These are phyloP conservation scores for Leptopilina drosophilae DNA, from an alignment of 2,888 invertebrate genomes.

Conservation along the genomic window DNA sequence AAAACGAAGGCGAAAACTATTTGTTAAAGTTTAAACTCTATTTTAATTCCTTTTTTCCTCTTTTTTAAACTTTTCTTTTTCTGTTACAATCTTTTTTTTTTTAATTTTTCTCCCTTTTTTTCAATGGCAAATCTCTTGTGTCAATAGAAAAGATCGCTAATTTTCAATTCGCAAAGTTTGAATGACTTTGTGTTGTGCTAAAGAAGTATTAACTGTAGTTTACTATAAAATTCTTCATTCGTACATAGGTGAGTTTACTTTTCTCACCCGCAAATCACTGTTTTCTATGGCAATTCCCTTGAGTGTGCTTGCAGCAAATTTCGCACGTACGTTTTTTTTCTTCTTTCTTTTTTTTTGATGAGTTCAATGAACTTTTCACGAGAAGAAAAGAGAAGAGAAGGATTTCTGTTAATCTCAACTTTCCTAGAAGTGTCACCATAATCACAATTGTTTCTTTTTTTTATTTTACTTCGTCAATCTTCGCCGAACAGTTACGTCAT, in stretches of 20 bases:
- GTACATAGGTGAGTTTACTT: constrained; percentile 31
- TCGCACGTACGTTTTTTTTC: constrained; percentile 23
- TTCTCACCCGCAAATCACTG: constrained; percentile 39
- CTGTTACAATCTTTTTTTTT: too few relatives aligned
- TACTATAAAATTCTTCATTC: constrained; percentile 32
- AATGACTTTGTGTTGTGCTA: background rate
- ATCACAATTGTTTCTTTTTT: constrained; percentile 44
- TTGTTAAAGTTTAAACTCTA: too few relatives aligned
- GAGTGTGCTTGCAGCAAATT: constrained; percentile 34
- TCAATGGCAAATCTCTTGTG: background rate
- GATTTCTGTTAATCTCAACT: constrained; percentile 42
- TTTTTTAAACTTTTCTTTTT: too few relatives aligned
- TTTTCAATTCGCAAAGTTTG: background rate
- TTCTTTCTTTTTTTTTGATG: background rate
- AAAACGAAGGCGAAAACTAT: too few relatives aligned
- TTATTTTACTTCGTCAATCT: constrained; percentile 49
- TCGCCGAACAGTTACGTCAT: constrained; percentile 50
- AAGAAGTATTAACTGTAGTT: constrained; percentile 20
- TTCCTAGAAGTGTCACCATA: constrained; percentile 61
- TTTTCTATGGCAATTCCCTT: constrained; percentile 17
- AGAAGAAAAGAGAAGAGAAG: background rate
- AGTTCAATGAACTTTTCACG: constrained; percentile 52
- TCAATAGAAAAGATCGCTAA: constrained; percentile 21
- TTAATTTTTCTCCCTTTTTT: background rate
- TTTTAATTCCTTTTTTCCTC: constrained; percentile 24